A percentile compares a stretch with the other conserved stretches of the same genome.
Conservation (phyloP, 2,113 vertebrate genomes). For the Sylvilagus bachmani region DNA sequence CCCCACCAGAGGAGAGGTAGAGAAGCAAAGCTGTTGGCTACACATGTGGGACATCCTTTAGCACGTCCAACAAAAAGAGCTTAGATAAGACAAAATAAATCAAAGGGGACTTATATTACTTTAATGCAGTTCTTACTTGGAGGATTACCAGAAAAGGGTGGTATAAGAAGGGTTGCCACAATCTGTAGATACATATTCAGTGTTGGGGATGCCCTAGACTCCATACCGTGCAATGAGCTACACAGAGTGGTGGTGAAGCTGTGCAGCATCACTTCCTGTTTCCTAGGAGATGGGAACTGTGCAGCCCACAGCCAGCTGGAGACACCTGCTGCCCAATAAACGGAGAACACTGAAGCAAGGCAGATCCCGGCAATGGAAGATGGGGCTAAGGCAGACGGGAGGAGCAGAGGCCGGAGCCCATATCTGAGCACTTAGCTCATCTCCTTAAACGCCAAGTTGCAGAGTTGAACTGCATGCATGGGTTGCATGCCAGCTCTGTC, state of each 20-base stretch:
- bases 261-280: not conserved
- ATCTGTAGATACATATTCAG: not conserved
- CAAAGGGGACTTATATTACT: not conserved
- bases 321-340: not conserved
- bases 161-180: not conserved
- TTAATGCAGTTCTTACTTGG: not conserved
- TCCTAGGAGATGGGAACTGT: conserved; percentile 31
- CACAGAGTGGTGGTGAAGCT: not conserved
- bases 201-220: not conserved
- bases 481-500: not conserved
- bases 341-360: not conserved
- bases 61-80: not conserved
- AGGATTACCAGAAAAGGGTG: not conserved
- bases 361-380: not conserved
- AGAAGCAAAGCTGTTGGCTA: not conserved
- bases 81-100: not conserved
- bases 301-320: not conserved
- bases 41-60: not conserved
- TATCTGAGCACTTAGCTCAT: fast-evolving
- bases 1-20: not conserved
- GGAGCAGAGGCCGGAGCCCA: too few species aligned
- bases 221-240: not conserved
- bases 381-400: too few species aligned
- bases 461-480: not conserved
- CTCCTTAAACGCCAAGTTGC: not conserved